Evolutionary conservation across 1,140 invertebrate genomes (phyloP), one percentile per base, ranked within the genome.

Genomic region (Papilio aristodemus): DNA sequence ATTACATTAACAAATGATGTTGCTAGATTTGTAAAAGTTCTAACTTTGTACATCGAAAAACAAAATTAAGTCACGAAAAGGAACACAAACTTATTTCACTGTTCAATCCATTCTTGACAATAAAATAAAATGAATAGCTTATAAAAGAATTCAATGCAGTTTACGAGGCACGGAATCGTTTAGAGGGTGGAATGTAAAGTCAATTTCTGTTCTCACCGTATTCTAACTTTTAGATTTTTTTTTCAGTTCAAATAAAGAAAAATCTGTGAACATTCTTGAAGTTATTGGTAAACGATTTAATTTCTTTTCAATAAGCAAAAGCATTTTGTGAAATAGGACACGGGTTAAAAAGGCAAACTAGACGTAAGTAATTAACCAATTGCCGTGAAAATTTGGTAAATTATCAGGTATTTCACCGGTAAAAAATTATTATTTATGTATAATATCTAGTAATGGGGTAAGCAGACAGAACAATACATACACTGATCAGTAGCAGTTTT

Each of bases 111-210:
- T 54, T 54, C 46, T 54, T 54, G 46, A 54, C 17, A 54, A 54
- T 54, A 54, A 54, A 54, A 54, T 54, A 54, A 54, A 54, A 54
- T 54, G 46, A 54, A 54, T 54, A 54, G 46, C 46, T 25, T 54
- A 54, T 54, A 54, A 54, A 54, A 11, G 46, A 54, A 54, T 54
- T 54, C 19, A 54, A 54, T 54, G 46, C 46, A 54, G 46, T 54
- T 54, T 54, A 54, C 46, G 46, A 54, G 19, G 46, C 46, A 54
- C 46, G 46, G 19, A 22, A 54, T 54, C 46, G 46, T 54, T 54
- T 54, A 54, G 43, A 19, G 17, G 19, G 19, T 54, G n/a, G 46
- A 54, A 54, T 4, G 46, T 54, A 22, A 54, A 54, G 22, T 54
- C 46, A 54, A 54, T 25, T 54, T 54, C 46, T 54, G 46, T 54